Conservation (phyloP, 2,113 vertebrate species). For the Nyctibius bracteatus region DNA sequence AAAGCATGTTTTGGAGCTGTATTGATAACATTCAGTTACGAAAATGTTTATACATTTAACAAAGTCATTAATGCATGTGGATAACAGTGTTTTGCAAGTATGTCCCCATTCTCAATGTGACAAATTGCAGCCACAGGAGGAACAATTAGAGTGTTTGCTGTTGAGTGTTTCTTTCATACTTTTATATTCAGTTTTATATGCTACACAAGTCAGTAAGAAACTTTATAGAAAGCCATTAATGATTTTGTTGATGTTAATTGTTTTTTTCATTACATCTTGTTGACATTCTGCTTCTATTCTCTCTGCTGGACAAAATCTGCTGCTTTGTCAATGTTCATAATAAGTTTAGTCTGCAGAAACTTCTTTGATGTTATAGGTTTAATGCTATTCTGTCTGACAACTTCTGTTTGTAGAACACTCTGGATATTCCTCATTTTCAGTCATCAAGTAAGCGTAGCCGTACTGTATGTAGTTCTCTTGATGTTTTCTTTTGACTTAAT, state of each 20-base stretch:
- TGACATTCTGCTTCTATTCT: background rate
- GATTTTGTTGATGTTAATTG: background rate
- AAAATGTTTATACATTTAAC: background rate
- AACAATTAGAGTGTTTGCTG: background rate
- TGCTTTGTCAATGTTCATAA: rapidly evolving
- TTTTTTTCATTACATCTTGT: background rate
- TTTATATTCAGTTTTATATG: background rate
- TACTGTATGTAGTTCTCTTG: background rate
- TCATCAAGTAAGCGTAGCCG: background rate
- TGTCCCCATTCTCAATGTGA: background rate
- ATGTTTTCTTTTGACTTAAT: background rate
- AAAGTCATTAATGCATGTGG: background rate
- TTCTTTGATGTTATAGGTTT: background rate
- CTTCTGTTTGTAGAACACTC: background rate
- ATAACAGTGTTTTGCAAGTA: background rate
- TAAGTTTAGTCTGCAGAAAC: background rate
- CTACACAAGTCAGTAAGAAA: background rate
- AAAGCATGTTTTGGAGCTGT: background rate
- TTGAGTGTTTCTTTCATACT: background rate
- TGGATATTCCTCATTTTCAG: background rate
- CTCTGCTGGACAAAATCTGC: background rate
- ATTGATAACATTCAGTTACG: background rate
- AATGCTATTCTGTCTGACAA: background rate
- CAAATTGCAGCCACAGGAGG: background rate
- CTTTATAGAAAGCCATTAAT: background rate